Evolutionary conservation across 2,797 vertebrate species (phyloP), one percentile per base, ranked within the genome.

Genomic region (Alfaro cultratus): DNA sequence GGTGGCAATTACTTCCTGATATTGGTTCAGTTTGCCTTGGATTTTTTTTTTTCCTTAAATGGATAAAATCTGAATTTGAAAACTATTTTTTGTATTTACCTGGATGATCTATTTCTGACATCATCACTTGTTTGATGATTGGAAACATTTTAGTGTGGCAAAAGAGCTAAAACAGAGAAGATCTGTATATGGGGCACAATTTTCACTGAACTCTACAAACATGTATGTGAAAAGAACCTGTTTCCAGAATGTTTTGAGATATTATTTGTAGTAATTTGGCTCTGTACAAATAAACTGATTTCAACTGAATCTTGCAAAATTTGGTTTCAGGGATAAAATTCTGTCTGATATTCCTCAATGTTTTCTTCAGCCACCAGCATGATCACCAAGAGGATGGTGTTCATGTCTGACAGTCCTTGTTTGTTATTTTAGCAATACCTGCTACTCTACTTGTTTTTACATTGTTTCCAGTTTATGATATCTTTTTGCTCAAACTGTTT

Each of bases 331-430:
- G 11, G 53, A 55, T 55, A 11, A n/a, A 41, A 45, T 75, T 67
- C n/a, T 36, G 70, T 64, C 67, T 72, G 53, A 81, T 55, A 60
- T 79, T 39, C 47, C 29, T 16, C 8, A 39, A 62, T 10, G 55
- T 72, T 64, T 80, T 34, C 11, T 47, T 34, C 46, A 23, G 68
- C 67, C 46, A 60, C 34, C n/a, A 0, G 2, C 51, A 51, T 45
- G 39, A 45, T 75, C 36, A 68, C 26, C 34, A 0, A 1, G 60
- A 60, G 45, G 46, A 51, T 73, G 64, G 46, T 36, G 13, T 67
- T 73, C 2, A 43, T 57, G 55, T 57, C 11, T 29, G 31, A 60
- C n/a, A 34, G 29, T 31, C 13, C 12, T 31, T 60, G 55, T 7
- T 60, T 31, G 29, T 34, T 12, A 64, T 36, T 36, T 64, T 64